A percentile compares a stretch with the other conserved stretches of the same genome.
Evolutionary conservation across 2,888 invertebrate species (phyloP).

Genomic region (Andrena trimmerana): DNA sequence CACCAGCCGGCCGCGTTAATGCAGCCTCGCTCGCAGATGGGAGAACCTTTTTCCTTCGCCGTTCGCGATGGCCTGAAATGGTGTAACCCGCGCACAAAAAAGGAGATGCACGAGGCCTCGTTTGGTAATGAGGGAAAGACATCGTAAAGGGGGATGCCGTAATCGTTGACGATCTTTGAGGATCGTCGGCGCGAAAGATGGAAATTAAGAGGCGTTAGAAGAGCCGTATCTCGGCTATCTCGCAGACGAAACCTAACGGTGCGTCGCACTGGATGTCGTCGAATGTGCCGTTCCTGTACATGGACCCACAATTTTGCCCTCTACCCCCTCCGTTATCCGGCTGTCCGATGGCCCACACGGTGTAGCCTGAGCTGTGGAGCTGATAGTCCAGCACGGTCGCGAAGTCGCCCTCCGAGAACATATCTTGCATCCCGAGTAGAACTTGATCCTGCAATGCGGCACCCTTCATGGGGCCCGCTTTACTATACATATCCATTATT

Average conservation of each 20-base stretch:
- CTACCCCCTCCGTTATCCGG: conserved; percentile 76
- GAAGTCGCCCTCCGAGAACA: conserved; percentile 74
- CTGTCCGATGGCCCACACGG: conserved; percentile 78
- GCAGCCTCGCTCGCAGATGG: too few relatives aligned
- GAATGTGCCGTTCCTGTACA: conserved; percentile 78
- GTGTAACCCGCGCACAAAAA: neutral
- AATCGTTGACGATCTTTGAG: neutral
- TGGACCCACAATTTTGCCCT: conserved; percentile 72
- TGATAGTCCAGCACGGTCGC: conserved; percentile 81
- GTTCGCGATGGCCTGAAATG: neutral
- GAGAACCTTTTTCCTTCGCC: too few relatives aligned
- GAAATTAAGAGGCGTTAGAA: conserved; percentile 16
- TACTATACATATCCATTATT: conserved; percentile 62
- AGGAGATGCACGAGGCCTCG: neutral
- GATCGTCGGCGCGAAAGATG: neutral
- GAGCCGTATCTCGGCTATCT: conserved; percentile 67
- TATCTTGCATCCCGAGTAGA: conserved; percentile 16
- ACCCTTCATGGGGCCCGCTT: conserved; percentile 71
- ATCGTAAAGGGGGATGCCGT: conserved; percentile 8
- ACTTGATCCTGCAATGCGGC: conserved; percentile 73
- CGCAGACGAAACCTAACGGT: conserved; percentile 81
- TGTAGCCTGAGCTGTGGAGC: conserved; percentile 80
- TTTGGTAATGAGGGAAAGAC: neutral
- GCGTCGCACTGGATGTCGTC: conserved; percentile 81
- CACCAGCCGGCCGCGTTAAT: too few relatives aligned